These are phyloP conservation scores for Watersipora subatra DNA, from an alignment of 1,140 invertebrate genomes.

Conservation along the genomic window DNA sequence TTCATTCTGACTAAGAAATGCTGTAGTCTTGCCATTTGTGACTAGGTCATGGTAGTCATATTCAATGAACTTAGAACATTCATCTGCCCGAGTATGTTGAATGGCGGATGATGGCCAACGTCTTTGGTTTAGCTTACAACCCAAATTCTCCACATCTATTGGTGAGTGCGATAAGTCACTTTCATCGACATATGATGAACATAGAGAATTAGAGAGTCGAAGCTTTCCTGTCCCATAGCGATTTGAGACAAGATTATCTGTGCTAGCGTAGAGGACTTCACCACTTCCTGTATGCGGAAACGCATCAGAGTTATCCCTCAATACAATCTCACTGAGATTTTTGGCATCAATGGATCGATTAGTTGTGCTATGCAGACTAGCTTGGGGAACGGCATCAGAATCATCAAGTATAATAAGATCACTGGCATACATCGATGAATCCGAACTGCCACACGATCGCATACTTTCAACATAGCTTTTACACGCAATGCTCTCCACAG, in stretches of 20 bases:
- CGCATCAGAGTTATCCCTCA: not conserved
- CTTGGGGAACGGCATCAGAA: not conserved
- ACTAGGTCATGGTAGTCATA: not conserved
- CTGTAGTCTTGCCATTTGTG: not conserved
- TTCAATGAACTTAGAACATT: not conserved
- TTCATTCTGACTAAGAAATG: not conserved
- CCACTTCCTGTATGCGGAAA: too few relatives aligned
- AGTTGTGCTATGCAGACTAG: too few relatives aligned
- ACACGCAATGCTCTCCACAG: not conserved
- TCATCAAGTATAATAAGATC: not conserved
- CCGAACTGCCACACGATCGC: too few relatives aligned
- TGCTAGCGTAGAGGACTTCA: not conserved
- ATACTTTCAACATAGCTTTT: not conserved
- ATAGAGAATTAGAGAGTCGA: not conserved
- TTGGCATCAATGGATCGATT: not conserved
- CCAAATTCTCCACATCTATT: not conserved
- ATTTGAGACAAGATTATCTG: not conserved
- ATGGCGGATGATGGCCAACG: not conserved
- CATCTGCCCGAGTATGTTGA: not conserved
- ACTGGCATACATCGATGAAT: not conserved
- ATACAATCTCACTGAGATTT: not conserved
- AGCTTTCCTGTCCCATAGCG: not conserved
- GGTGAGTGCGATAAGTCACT: not conserved
- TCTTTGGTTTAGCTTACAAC: too few relatives aligned
- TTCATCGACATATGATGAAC: not conserved